A percentile compares a stretch with the other conserved stretches of the same genome.
Conservation (phyloP, 2,113 vertebrate genomes). For the Hippolais icterina region DNA sequence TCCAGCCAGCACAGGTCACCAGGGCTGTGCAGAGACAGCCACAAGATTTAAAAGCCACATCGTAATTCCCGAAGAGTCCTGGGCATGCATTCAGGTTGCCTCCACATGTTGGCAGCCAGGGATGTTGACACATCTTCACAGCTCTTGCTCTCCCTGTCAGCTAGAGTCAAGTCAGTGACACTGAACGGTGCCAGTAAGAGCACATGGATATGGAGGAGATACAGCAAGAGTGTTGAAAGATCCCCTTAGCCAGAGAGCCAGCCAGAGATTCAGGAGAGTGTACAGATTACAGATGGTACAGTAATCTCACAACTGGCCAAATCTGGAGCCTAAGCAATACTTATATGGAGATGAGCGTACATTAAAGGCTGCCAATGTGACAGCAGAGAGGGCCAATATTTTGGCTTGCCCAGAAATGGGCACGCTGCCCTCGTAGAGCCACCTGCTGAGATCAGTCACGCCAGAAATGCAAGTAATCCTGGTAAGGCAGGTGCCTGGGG, state of each 20-base stretch:
- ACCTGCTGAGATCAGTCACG: slow-evolving; percentile 26
- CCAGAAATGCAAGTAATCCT: slow-evolving; percentile 35
- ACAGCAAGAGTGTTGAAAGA: not conserved
- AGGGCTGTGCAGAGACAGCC: not conserved
- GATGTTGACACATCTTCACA: not conserved
- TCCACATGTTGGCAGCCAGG: not conserved
- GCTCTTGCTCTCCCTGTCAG: not conserved
- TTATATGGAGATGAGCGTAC: slow-evolving; percentile 33
- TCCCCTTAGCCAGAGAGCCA: not conserved
- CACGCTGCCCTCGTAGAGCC: not conserved
- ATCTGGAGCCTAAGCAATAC: not conserved
- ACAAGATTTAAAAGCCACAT: not conserved
- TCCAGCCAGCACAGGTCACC: not conserved
- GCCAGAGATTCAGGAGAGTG: not conserved
- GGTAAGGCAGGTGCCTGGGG: not conserved
- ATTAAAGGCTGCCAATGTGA: slow-evolving; percentile 10
- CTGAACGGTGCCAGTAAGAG: not conserved
- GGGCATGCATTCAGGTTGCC: not conserved
- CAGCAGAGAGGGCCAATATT: not conserved
- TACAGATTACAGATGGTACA: slow-evolving; percentile 32
- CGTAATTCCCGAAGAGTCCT: not conserved
- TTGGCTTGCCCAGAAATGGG: not conserved
- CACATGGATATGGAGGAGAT: not conserved
- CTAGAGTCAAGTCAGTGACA: not conserved
- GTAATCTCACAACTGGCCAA: slow-evolving; percentile 33